Base-by-base conservation (phyloP, 2,797 vertebrate genomes). In the Trematomus bernacchii region DNA sequence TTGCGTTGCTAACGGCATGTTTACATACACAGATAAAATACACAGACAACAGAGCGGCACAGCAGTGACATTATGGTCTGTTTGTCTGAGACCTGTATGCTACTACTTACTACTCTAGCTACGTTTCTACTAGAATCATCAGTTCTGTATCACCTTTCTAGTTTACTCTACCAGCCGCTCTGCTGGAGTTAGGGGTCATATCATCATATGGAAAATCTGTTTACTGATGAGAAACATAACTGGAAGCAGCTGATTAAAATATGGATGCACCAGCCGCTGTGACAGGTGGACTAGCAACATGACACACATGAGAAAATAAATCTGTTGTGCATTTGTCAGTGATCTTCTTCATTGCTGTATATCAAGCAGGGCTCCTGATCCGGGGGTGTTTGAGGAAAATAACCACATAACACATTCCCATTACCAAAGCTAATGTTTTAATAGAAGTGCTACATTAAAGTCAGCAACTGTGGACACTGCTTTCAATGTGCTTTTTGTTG, bases 191-290 rank as follows among this genome's bases (percentile, higher is more conserved):
- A 37, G 13, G 30, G 57, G 60, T 80, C 73, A 51, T 16, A 50
- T 82, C 42, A 77, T 84, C 65, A 65, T 69, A 62, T 76, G 73
- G 77, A 70, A 84, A 80, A 71, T 63, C 64, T 76, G 66, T 63
- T 42, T 51, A 70, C 62, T 66, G 57, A 73, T 65, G 65, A 82
- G 68, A 68, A 76, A 73, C 57, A 58, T 58, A 40, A 77, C 85
- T 73, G 27, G 66, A 74, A 80, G 64, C 55, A 77, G 73, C 52
- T 27, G 40, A 78, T 74, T 58, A 58, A 76, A 76, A 82, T 75
- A 77, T 71, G 65, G 68, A 66, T 52, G 53, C 71, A 64, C 54
- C 76, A 85, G 78, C 59, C 51, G 40, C 59, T 52, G 47, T 78
- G 74, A 71, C 83, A 79, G 77, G 75, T 77, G 81, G 66, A 83